These are phyloP conservation scores for Mylabris sibirica DNA, from an alignment of 2,888 invertebrate species.

Conservation along the genomic window DNA sequence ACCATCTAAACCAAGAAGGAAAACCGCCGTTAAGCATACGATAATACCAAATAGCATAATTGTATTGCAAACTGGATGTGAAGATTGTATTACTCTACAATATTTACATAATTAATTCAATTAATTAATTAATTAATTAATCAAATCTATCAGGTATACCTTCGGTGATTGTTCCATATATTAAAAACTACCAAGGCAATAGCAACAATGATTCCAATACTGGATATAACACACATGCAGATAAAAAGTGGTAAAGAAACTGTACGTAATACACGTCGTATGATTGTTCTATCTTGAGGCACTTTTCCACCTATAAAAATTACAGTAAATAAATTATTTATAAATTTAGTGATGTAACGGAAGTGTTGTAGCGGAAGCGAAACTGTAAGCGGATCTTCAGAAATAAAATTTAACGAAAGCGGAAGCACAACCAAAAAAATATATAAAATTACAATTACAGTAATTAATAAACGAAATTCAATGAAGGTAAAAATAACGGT, in stretches of 20 bases:
- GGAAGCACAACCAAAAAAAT: no score
- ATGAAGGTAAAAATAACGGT: no score
- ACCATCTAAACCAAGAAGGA: slow-evolving; percentile 87
- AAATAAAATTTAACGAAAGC: no score
- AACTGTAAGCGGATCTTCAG: no score
- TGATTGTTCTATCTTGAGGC: slow-evolving; percentile 93
- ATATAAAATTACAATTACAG: no score
- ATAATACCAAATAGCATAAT: slow-evolving; percentile 95
- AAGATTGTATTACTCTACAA: slow-evolving; percentile 91
- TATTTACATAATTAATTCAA: slow-evolving; percentile 7
- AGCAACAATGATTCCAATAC: slow-evolving; percentile 87
- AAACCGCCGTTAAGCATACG: slow-evolving; percentile 88
- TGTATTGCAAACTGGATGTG: slow-evolving; percentile 97
- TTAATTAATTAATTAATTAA: not conserved
- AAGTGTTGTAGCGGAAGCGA: no score
- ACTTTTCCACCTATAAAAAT: slow-evolving; percentile 77
- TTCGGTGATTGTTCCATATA: slow-evolving; percentile 87
- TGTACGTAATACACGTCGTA: slow-evolving; percentile 82
- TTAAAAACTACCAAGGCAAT: slow-evolving; percentile 90
- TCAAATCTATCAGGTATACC: no score
- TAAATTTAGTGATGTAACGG: no score
- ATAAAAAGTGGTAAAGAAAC: slow-evolving; percentile 91
- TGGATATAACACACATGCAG: slow-evolving; percentile 90
- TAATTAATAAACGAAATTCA: no score
- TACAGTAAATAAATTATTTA: no score